Percentiles rank a stretch among this genome's conserved stretches.
Conservation (phyloP, 2,888 invertebrate genomes). For the Parascotia fuliginaria region DNA sequence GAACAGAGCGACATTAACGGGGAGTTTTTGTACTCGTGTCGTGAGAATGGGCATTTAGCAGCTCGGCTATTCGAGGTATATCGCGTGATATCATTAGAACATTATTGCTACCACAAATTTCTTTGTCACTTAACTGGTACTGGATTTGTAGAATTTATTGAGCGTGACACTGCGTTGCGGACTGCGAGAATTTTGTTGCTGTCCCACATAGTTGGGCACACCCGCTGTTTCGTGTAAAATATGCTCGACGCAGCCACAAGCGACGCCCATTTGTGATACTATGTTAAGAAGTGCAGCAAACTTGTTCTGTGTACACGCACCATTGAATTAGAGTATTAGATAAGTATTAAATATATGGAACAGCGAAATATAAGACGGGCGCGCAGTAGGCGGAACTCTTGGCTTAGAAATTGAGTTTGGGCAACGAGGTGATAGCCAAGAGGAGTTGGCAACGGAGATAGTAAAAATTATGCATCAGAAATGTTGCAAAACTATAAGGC, state of each 20-base stretch:
- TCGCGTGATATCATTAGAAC: conserved; percentile 74
- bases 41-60: conserved; percentile 71
- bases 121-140: conserved; percentile 71
- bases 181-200: conserved; percentile 52
- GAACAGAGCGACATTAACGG: conserved; percentile 42
- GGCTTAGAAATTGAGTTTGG: conserved; percentile 49
- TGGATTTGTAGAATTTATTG: conserved; percentile 64
- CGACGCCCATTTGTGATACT: conserved; percentile 47
- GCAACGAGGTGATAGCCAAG: conserved; percentile 55
- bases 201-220: conserved; percentile 47
- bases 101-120: conserved; percentile 72
- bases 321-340: conserved; percentile 45
- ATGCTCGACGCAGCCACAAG: conserved; percentile 38
- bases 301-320: conserved; percentile 39
- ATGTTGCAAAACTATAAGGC: conserved; percentile 34
- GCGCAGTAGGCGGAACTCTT: conserved; percentile 49
- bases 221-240: conserved; percentile 44
- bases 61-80: conserved; percentile 62
- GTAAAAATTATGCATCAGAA: conserved; percentile 44
- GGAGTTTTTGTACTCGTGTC: conserved; percentile 50
- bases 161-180: conserved; percentile 57
- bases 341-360: conserved; percentile 37
- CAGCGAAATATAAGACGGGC: conserved; percentile 38
- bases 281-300: conserved; percentile 39
- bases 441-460: conserved; percentile 52